phyloP scores from a whole-genome alignment of 2,113 vertebrate species.

The Rhinolophus ferrumequinum region DNA sequence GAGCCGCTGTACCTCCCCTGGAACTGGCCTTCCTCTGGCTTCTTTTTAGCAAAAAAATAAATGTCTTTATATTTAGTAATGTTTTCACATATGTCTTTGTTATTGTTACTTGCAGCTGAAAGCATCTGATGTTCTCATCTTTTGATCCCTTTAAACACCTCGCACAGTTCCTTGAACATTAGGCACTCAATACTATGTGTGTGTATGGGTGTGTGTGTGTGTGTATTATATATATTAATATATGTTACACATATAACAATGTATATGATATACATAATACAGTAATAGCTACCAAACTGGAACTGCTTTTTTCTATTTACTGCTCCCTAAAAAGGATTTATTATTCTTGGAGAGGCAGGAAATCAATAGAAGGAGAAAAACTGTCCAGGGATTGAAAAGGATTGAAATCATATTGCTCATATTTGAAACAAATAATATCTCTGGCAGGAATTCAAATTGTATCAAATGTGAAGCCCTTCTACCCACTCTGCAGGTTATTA shows the following conservation, averaged over 20 bases:
- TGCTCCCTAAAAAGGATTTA: conserved; percentile 60
- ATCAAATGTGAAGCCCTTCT: conserved; percentile 57
- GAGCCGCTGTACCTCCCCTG: not conserved
- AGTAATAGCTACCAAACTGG: conserved; percentile 47
- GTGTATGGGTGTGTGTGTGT: not conserved
- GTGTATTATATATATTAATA: not conserved
- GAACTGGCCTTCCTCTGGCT: conserved; percentile 1
- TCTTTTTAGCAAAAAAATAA: conserved; percentile 51
- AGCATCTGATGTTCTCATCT: conserved; percentile 28
- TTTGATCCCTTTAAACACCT: conserved; percentile 31
- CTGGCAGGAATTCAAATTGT: conserved; percentile 68
- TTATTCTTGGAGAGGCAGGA: conserved; percentile 58
- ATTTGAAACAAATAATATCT: conserved; percentile 74
- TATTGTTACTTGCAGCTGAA: conserved; percentile 44
- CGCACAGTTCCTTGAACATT: not conserved
- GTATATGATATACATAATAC: not conserved
- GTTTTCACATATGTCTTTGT: conserved; percentile 30
- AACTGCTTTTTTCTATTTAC: conserved; percentile 62
- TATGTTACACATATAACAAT: too few relatives aligned
- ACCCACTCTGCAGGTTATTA: conserved; percentile 44
- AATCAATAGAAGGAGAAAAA: conserved; percentile 68
- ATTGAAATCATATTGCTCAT: conserved; percentile 49
- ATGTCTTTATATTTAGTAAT: conserved; percentile 47
- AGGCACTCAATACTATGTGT: not conserved
- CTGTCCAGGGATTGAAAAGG: conserved; percentile 46